phyloP scores from a whole-genome alignment of 2,113 vertebrate species.

The Mola mola region DNA sequence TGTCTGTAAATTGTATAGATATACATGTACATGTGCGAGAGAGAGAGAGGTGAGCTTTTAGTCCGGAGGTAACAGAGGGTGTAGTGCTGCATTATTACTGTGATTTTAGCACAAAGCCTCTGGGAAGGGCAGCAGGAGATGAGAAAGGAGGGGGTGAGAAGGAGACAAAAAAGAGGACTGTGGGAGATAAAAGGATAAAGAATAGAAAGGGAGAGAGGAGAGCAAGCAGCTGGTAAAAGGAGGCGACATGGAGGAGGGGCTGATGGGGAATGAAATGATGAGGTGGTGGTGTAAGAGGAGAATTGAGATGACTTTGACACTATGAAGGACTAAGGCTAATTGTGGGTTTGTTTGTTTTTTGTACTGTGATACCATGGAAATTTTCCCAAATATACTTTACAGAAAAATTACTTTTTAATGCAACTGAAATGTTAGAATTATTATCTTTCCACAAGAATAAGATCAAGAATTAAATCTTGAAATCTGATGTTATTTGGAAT shows the following conservation, averaged over 20 bases:
- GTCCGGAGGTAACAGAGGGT: conserved; percentile 27
- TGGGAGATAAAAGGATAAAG: conserved; percentile 35
- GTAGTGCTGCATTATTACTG: conserved; percentile 56
- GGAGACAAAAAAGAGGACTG: conserved; percentile 8
- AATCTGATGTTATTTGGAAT: too few relatives aligned
- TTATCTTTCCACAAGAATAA: too few relatives aligned
- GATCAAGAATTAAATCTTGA: too few relatives aligned
- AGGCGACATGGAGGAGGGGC: conserved; percentile 18
- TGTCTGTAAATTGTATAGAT: conserved; percentile 27
- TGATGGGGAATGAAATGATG: conserved; percentile 51
- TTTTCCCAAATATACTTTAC: too few relatives aligned
- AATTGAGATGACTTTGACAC: conserved; percentile 11
- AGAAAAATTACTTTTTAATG: too few relatives aligned
- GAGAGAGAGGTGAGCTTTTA: conserved; percentile 26
- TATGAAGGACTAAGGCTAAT: conserved; percentile 9
- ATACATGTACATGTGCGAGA: conserved; percentile 9
- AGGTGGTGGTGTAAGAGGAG: conserved; percentile 42
- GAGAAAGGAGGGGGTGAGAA: conserved; percentile 12
- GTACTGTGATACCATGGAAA: too few relatives aligned
- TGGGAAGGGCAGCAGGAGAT: conserved; percentile 52
- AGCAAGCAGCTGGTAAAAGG: neutral
- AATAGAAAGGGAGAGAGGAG: neutral
- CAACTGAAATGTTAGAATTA: too few relatives aligned
- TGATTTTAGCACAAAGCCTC: conserved; percentile 51
- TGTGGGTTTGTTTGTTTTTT: neutral